Conservation (phyloP, 2,888 invertebrate genomes). For the Sympetrum striolatum region DNA sequence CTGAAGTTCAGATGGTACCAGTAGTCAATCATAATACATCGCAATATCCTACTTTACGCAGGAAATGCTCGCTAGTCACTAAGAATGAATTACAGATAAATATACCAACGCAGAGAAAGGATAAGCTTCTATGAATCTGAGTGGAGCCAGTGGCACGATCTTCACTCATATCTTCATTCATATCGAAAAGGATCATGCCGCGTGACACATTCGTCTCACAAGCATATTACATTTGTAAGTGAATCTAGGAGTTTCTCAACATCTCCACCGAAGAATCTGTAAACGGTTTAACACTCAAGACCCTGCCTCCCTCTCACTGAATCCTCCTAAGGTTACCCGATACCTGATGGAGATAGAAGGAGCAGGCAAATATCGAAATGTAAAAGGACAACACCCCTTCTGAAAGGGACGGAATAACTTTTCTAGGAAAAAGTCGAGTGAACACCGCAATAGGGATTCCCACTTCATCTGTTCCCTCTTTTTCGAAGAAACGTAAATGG, state of each 20-base stretch:
- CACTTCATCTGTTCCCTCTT: background rate
- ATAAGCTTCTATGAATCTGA: too few relatives aligned
- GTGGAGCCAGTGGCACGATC: too few relatives aligned
- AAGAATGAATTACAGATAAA: too few relatives aligned
- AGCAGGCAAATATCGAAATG: background rate
- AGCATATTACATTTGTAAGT: too few relatives aligned
- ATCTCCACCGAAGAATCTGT: background rate
- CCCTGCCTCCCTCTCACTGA: background rate
- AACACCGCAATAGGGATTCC: background rate
- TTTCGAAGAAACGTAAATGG: background rate
- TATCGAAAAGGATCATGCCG: too few relatives aligned
- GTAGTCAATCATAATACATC: too few relatives aligned
- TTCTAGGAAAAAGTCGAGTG: background rate
- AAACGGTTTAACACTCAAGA: background rate
- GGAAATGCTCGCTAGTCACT: too few relatives aligned
- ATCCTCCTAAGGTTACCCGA: background rate
- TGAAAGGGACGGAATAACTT: background rate
- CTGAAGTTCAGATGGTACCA: too few relatives aligned
- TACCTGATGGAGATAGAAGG: background rate
- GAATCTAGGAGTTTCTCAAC: background rate
- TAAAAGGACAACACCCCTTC: background rate
- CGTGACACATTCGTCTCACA: too few relatives aligned
- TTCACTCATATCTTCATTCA: too few relatives aligned
- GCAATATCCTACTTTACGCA: too few relatives aligned
- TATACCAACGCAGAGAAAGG: too few relatives aligned